These are phyloP conservation scores for Acanthosepion lycidas DNA, from an alignment of 2,888 invertebrate genomes.

Conservation along the genomic window DNA sequence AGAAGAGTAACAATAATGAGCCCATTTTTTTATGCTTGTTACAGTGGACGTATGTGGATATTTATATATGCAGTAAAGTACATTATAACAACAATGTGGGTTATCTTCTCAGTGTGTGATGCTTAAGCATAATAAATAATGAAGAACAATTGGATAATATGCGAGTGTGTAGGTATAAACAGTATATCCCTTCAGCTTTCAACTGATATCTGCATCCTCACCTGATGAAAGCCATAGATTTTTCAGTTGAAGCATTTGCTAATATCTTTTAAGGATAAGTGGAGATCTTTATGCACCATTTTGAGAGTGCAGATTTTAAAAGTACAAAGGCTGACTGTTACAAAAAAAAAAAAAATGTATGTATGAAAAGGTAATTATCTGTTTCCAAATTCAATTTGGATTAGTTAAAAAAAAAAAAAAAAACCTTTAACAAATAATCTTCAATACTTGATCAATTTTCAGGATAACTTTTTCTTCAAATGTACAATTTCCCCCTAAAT, in stretches of 20 bases:
- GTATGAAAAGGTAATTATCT: too few species aligned
- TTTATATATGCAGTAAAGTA: too few species aligned
- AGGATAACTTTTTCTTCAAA: neutral
- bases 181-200: neutral
- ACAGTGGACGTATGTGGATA: too few species aligned
- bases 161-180: neutral
- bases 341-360: too few species aligned
- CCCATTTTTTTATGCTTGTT: too few species aligned
- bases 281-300: neutral
- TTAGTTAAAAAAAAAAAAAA: too few species aligned
- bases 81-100: neutral
- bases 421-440: too few species aligned
- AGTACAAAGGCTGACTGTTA: neutral
- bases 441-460: neutral
- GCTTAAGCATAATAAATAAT: neutral
- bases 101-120: neutral
- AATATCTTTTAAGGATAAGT: neutral
- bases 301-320: neutral
- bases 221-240: neutral
- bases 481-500: neutral
- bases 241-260: conserved; percentile 33
- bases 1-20: too few species aligned
- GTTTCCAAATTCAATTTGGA: neutral
- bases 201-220: neutral
- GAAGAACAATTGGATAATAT: neutral